Conservation (phyloP, 2,113 vertebrate species). For the Corythaeola cristata region DNA sequence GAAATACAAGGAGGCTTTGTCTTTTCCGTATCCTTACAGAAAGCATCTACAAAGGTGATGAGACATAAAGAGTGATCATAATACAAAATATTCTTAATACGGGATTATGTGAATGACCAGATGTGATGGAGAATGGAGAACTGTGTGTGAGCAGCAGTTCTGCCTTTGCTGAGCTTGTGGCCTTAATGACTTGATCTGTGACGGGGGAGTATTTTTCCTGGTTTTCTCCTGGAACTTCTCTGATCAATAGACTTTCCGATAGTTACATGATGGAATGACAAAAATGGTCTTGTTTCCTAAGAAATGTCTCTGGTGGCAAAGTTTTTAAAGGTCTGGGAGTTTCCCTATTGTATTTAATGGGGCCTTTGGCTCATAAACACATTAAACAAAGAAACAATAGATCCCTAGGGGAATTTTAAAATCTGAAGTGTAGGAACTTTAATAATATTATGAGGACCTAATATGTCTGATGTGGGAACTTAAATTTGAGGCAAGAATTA, state of each 20-base stretch:
- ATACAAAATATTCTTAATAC: not conserved
- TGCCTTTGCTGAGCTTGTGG: not conserved
- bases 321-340: slow-evolving; percentile 61
- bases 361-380: slow-evolving; percentile 53
- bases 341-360: slow-evolving; percentile 51
- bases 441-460: slow-evolving; percentile 54
- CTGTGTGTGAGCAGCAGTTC: not conserved
- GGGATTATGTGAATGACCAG: not conserved
- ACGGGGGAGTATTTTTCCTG: not conserved
- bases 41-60: not conserved
- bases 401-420: slow-evolving; percentile 49
- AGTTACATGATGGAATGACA: slow-evolving; percentile 12
- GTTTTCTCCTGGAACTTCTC: not conserved
- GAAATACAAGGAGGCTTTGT: not conserved
- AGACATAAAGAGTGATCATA: not conserved
- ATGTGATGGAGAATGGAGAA: not conserved
- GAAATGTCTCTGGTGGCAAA: slow-evolving; percentile 32
- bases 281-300: slow-evolving; percentile 43
- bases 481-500: slow-evolving; percentile 49
- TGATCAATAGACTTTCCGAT: slow-evolving; percentile 37
- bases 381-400: slow-evolving; percentile 68
- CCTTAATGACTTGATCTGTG: not conserved
- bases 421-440: slow-evolving; percentile 58
- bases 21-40: not conserved
- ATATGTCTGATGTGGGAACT: slow-evolving; percentile 54